Evolutionary conservation across 2,888 invertebrate species (phyloP), one percentile per base, ranked within the genome.

Genomic region (Fissipunctia ypsillon): DNA sequence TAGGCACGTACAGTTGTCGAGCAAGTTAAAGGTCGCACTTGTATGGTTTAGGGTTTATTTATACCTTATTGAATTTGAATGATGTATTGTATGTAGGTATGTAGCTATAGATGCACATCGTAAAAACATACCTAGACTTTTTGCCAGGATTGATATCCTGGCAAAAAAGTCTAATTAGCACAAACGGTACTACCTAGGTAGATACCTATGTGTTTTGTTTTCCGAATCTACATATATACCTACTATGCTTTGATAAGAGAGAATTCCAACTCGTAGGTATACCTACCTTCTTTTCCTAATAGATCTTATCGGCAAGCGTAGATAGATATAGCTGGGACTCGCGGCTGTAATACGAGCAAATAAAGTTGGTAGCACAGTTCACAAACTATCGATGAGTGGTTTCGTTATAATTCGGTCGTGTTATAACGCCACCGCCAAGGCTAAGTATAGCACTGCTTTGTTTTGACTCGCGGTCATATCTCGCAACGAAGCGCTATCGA

Each of bases 401-500:
- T 76, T 80, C 84, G 57, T 69, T 85, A 87, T 67, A 84, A 90
- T 78, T 89, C 74, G 81, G 89, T 83, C 87, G 93, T 77, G 72
- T 90, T 86, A 84, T 85, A 88, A 79, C 85, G 83, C 88, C 92
- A 92, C 93, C 87, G 84, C 90, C 94, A 94, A 94, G 94, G 94
- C 90, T 93, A 88, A 80, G 84, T 90, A 90, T 88, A 90, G 88
- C 84, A 80, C 80, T 48, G 84, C 88, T 87, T 89, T 91, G 91
- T 90, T 90, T 91, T 90, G 89, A 88, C 87, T 89, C 84, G 88
- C 91, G 88, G 88, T 91, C 95, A 95, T 93, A 95, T 90, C 88
- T 87, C 90, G 91, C 90, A 86, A 88, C 89, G 88, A 88, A 87
- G 89, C 88, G 88, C 86, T 87, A 90, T 91, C 84, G 93, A 91